Percentiles rank a stretch among this genome's conserved stretches.
phyloP scores from a whole-genome alignment of 2,888 invertebrate species.

The Himalopsyche kuldschensis region DNA sequence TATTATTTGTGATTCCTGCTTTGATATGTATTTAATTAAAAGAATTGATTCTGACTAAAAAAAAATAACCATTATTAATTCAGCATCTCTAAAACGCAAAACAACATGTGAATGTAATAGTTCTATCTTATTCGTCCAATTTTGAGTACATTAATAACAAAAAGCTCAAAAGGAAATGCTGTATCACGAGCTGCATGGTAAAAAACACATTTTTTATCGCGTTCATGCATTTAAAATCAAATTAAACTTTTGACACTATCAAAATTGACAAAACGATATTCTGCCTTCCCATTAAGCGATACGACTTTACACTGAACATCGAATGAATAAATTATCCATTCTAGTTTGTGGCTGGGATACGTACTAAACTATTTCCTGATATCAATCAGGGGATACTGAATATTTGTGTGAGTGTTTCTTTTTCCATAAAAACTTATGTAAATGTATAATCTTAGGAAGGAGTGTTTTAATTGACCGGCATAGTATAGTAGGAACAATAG shows the following conservation, averaged over 20 bases:
- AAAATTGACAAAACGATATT: neutral
- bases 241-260: neutral
- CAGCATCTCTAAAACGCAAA: too few species aligned
- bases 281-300: neutral
- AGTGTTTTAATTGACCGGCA: slow-evolving; percentile 16
- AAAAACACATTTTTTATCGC: neutral
- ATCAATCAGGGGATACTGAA: slow-evolving; percentile 26
- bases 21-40: too few species aligned
- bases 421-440: slow-evolving; percentile 27
- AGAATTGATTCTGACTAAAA: too few species aligned
- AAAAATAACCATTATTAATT: too few species aligned
- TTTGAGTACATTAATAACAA: too few species aligned
- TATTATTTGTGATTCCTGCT: too few species aligned
- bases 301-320: neutral
- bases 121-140: too few species aligned
- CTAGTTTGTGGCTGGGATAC: neutral
- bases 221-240: neutral
- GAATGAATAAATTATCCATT: neutral
- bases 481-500: neutral
- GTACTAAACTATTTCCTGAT: slow-evolving; percentile 27
- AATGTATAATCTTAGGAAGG: slow-evolving; percentile 11
- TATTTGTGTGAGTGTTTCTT: slow-evolving; percentile 6
- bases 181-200: too few species aligned
- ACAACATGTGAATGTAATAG: too few species aligned
- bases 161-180: too few species aligned